Conservation (phyloP, 2,888 invertebrate genomes). For the Hirtodrosophila trivittata region DNA sequence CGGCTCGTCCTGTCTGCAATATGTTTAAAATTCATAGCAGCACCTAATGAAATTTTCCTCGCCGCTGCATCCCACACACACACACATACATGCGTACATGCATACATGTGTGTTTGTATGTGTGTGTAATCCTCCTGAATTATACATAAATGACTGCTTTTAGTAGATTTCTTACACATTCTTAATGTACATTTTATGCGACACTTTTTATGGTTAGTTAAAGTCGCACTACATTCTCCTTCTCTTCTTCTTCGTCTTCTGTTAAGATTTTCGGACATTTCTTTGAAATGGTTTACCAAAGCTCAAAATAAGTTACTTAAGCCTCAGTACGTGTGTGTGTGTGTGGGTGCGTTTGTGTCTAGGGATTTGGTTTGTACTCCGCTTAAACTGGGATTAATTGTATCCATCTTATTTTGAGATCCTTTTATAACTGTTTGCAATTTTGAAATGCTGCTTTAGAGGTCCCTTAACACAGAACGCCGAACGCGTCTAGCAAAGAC, state of each 20-base stretch:
- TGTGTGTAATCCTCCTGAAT: conserved; percentile 40
- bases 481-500: conserved; percentile 5
- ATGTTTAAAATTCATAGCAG: conserved; percentile 78
- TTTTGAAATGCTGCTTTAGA: conserved; percentile 8
- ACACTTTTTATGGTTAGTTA: conserved; percentile 54
- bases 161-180: conserved; percentile 45
- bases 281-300: no score
- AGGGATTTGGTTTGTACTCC: conserved; percentile 1
- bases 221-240: conserved; percentile 5
- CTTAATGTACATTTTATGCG: conserved; percentile 65
- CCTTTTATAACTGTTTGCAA: background rate
- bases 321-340: background rate
- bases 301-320: no score
- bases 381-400: background rate
- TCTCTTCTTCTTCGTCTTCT: conserved; percentile 3
- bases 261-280: conserved; percentile 22
- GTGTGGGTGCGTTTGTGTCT: no score
- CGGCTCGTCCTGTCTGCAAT: conserved; percentile 54
- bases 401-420: conserved; percentile 6
- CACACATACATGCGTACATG: conserved; percentile 1
- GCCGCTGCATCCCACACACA: conserved; percentile 34
- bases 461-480: no score
- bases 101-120: conserved; percentile 6
- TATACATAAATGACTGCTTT: conserved; percentile 64
- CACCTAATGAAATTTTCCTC: conserved; percentile 71